Evolutionary conservation across 1,140 invertebrate genomes (phyloP).

Genomic region (Whitmania pigra): DNA sequence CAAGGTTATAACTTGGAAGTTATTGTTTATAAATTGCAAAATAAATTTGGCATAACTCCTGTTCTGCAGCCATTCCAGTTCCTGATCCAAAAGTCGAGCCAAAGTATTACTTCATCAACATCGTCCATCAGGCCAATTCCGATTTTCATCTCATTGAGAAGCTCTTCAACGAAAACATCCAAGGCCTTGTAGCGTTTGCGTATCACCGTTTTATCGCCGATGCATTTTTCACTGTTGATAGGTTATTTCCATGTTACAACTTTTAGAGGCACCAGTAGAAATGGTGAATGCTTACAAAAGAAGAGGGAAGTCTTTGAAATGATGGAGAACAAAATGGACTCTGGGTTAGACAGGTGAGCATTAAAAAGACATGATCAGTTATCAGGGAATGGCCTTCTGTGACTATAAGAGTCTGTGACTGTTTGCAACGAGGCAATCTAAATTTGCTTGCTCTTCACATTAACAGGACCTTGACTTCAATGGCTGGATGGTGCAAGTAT

Average conservation of each 20-base stretch:
- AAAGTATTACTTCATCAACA: slow-evolving; percentile 84
- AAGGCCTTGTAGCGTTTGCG: slow-evolving; percentile 70
- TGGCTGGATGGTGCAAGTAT: slow-evolving; percentile 78
- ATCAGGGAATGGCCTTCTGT: neutral
- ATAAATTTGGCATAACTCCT: neutral
- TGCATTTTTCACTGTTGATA: slow-evolving; percentile 16
- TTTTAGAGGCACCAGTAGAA: slow-evolving; percentile 44
- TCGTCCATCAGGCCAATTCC: slow-evolving; percentile 83
- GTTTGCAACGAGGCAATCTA: neutral
- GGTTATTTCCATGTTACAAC: no score
- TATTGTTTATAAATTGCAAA: neutral
- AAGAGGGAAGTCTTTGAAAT: slow-evolving; percentile 74
- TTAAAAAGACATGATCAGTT: neutral
- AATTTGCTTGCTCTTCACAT: no score
- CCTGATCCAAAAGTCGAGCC: slow-evolving; percentile 68
- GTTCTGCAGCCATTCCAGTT: slow-evolving; percentile 55
- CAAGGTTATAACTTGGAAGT: slow-evolving; percentile 45
- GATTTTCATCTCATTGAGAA: slow-evolving; percentile 91
- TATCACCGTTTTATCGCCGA: slow-evolving; percentile 17
- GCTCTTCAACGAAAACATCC: slow-evolving; percentile 74
- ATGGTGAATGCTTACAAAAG: slow-evolving; percentile 71
- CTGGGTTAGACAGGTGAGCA: slow-evolving; percentile 62
- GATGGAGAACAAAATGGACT: slow-evolving; percentile 79
- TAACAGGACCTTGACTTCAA: slow-evolving; percentile 62
- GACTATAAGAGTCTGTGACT: neutral